Percentiles rank a stretch among this genome's conserved stretches.
Conservation (phyloP, 2,113 vertebrate genomes). For the Tragelaphus imberbis region DNA sequence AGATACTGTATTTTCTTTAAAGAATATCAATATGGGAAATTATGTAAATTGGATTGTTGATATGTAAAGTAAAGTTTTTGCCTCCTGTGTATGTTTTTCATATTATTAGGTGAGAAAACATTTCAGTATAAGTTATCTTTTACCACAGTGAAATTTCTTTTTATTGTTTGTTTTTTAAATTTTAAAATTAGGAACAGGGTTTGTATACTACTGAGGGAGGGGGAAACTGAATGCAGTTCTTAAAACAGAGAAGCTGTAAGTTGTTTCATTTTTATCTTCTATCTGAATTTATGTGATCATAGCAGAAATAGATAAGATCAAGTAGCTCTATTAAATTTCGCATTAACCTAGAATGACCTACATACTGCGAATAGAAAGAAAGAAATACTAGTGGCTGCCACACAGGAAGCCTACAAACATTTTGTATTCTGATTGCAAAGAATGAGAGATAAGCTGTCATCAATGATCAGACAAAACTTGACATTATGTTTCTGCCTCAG, state of each 20-base stretch:
- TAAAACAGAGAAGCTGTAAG: background rate
- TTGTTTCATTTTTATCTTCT: background rate
- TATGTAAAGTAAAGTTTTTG: background rate
- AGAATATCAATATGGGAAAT: background rate
- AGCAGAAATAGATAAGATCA: background rate
- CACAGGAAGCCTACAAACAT: background rate
- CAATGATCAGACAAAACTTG: background rate
- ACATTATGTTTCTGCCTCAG: background rate
- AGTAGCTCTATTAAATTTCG: background rate
- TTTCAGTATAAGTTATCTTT: background rate
- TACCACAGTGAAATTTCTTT: background rate
- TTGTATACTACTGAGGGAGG: background rate
- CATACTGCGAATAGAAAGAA: background rate
- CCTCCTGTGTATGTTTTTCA: background rate
- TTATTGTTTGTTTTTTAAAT: background rate
- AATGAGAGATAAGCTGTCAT: background rate
- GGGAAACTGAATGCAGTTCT: background rate
- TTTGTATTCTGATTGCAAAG: background rate
- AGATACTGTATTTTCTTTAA: background rate
- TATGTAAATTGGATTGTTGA: background rate
- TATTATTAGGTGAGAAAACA: conserved; percentile 18
- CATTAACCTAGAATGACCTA: background rate
- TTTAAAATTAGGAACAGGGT: background rate
- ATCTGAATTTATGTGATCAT: background rate
- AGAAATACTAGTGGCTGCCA: background rate